Evolutionary conservation across 1,140 invertebrate species (phyloP), one percentile per base, ranked within the genome.

Genomic region (Panagrolaimus sp.): DNA sequence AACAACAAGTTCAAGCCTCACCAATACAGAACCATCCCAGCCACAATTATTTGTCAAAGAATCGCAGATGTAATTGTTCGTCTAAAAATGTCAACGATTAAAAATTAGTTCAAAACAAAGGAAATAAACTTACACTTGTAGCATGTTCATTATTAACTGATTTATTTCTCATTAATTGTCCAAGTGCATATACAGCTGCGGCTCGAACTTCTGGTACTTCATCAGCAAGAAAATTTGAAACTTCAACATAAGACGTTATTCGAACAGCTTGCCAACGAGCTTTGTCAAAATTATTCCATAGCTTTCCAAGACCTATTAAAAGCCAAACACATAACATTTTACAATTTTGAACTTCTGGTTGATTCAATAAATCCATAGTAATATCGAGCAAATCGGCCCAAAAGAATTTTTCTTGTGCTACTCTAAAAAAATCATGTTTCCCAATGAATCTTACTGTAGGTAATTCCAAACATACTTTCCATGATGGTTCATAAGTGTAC

Each of bases 251-350:
- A 8, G 94, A 93, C 71, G 89, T 89, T 82, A 96, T 92, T n/a
- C 95, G 86, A 13, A 93, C 93, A 9, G 92, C 94, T 62, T 91
- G 92, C 93, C 94, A 96, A 68, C 92, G 87, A 23, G 94, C 93
- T 80, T 90, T 89, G 79, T 94, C 91, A 83, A 90, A 95, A 80
- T 92, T 89, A 70, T 90, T 89, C 96, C 95, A 98, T 38, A 95
- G 87, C 80, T 91, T 87, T n/a, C 91, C 93, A 62, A 98, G 87
- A 82, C 91, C 93, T 61, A 98, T 89, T 69, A 91, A 90, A 51
- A 96, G 85, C 95, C 95, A 98, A 82, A 92, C 90, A 42, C 91
- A 86, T 20, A 96, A 84, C 62, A 89, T 84, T 57, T 89, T 85
- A 80, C 75, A 82, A 14, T 63, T 72, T 11, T 48, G 64, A 9